Evolutionary conservation across 2,888 invertebrate species (phyloP).

Genomic region (Volucella zonaria): DNA sequence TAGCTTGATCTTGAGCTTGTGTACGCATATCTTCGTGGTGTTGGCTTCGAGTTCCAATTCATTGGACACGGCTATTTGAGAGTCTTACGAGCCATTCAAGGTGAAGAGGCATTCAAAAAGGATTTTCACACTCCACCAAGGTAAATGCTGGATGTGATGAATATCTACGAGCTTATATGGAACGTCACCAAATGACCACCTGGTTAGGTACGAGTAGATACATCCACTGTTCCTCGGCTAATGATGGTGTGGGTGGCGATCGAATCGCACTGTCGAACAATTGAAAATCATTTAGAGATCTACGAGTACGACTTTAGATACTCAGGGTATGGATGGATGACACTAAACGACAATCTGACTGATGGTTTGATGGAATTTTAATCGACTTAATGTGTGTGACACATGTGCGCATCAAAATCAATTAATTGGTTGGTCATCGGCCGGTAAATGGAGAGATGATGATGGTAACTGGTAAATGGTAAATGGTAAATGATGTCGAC

Average conservation of each 20-base stretch:
- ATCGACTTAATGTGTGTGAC: constrained; percentile 67
- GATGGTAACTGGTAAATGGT: constrained; percentile 33
- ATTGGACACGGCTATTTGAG: constrained; percentile 61
- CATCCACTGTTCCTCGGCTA: background rate
- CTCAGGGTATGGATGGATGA: too few species aligned
- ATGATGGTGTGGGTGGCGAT: constrained; percentile 2
- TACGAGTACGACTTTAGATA: background rate
- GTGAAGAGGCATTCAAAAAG: constrained; percentile 63
- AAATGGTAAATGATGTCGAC: constrained; percentile 32
- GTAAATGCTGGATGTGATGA: constrained; percentile 12
- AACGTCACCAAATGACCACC: constrained; percentile 62
- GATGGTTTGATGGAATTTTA: constrained; percentile 55
- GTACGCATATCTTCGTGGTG: background rate
- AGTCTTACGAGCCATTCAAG: constrained; percentile 29
- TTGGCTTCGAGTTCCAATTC: constrained; percentile 54
- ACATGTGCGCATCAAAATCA: constrained; percentile 58
- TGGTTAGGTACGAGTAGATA: constrained; percentile 14
- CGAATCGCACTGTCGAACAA: constrained; percentile 47
- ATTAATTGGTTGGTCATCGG: constrained; percentile 66
- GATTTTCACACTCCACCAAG: constrained; percentile 53
- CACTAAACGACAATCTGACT: background rate
- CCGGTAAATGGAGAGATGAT: constrained; percentile 63
- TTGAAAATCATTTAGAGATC: constrained; percentile 58
- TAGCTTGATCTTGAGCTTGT: constrained; percentile 26
- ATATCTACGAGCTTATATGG: too few species aligned